Evolutionary conservation across 2,113 vertebrate genomes (phyloP).

Genomic region (Chloebia gouldiae): DNA sequence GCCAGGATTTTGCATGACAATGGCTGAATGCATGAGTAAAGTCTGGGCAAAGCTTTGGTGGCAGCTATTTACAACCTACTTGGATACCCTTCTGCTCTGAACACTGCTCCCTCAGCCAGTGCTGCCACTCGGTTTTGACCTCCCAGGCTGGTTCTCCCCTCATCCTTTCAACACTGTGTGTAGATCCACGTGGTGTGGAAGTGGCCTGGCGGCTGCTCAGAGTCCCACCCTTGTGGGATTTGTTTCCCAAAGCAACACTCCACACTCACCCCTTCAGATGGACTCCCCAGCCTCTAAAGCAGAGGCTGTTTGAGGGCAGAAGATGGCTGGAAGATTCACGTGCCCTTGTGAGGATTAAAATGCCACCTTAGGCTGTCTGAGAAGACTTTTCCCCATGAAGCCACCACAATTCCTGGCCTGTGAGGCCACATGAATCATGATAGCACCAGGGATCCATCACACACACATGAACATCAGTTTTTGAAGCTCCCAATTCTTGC

Average conservation of each 20-base stretch:
- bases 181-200: fast-evolving
- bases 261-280: neutral
- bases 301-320: neutral
- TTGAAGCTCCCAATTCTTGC: neutral
- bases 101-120: neutral
- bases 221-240: neutral
- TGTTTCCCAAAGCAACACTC: neutral
- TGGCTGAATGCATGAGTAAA: neutral
- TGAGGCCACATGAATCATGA: fast-evolving
- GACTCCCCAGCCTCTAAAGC: neutral
- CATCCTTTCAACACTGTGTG: fast-evolving
- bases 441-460: neutral
- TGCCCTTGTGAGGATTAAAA: slow-evolving; percentile 8
- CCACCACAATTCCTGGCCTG: neutral
- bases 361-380: neutral
- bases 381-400: neutral
- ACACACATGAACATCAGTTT: neutral
- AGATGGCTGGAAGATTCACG: neutral
- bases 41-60: neutral
- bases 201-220: neutral
- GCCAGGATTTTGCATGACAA: slow-evolving; percentile 1
- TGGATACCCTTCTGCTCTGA: neutral
- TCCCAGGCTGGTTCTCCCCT: neutral
- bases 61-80: neutral
- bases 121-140: neutral